phyloP scores from a whole-genome alignment of 2,797 vertebrate species.

The Thunnus albacares region DNA sequence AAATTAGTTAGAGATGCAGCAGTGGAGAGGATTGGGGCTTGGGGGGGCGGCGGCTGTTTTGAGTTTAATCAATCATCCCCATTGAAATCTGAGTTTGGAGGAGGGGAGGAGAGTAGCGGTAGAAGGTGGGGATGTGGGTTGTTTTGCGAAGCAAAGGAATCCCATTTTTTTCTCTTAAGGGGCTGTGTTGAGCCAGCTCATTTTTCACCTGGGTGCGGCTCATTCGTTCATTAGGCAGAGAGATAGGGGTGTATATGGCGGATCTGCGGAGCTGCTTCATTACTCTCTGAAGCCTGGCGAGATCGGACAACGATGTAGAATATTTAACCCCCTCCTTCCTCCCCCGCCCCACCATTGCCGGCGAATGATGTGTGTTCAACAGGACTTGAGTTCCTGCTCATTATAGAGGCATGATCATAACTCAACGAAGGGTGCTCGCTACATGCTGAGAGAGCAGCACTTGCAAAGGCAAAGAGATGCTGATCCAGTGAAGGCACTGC shows the following conservation, averaged over 20 bases:
- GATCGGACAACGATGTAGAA: constrained; percentile 50
- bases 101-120: not conserved
- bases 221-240: constrained; percentile 74
- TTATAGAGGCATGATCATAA: constrained; percentile 67
- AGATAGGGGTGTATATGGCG: constrained; percentile 55
- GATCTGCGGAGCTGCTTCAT: constrained; percentile 71
- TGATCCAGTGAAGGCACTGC: constrained; percentile 33
- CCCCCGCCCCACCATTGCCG: not conserved
- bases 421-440: constrained; percentile 44
- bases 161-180: constrained; percentile 54
- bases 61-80: constrained; percentile 76
- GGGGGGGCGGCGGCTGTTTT: constrained; percentile 26
- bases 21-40: constrained; percentile 28
- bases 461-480: constrained; percentile 45
- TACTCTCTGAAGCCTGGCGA: constrained; percentile 64
- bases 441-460: constrained; percentile 49
- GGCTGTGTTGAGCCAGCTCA: constrained; percentile 48
- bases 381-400: constrained; percentile 59
- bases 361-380: constrained; percentile 58
- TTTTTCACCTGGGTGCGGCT: constrained; percentile 74
- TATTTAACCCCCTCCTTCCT: constrained; percentile 50
- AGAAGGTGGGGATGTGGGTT: constrained; percentile 22
- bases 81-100: constrained; percentile 52
- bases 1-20: constrained; percentile 67
- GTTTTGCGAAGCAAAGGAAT: constrained; percentile 43